These are phyloP conservation scores for Epinephelus coioides DNA, from an alignment of 2,797 vertebrate genomes.

Conservation along the genomic window DNA sequence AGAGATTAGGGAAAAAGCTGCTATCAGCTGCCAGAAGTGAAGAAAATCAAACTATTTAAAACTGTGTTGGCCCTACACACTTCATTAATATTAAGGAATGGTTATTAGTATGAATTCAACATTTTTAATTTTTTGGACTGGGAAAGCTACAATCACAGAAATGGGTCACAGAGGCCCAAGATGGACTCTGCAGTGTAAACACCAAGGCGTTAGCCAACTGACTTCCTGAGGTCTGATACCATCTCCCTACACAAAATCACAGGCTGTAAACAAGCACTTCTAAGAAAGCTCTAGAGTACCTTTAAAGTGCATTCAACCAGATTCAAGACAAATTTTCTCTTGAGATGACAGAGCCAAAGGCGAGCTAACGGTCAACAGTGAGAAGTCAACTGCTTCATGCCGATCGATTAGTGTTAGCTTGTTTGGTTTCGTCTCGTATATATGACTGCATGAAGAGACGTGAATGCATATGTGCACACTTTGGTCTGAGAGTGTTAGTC, in stretches of 20 bases:
- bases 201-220: slow-evolving; percentile 83
- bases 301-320: slow-evolving; percentile 75
- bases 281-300: slow-evolving; percentile 65
- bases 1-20: not conserved
- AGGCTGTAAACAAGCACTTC: slow-evolving; percentile 74
- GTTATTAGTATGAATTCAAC: slow-evolving; percentile 30
- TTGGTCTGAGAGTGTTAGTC: too few species aligned
- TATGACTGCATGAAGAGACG: too few species aligned
- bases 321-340: slow-evolving; percentile 60
- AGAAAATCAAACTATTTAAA: not conserved
- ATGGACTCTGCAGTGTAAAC: slow-evolving; percentile 75
- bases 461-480: too few species aligned
- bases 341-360: slow-evolving; percentile 53
- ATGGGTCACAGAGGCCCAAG: slow-evolving; percentile 65
- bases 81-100: slow-evolving; percentile 1
- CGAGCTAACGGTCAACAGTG: slow-evolving; percentile 33
- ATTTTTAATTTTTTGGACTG: slow-evolving; percentile 20
- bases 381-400: slow-evolving; percentile 13
- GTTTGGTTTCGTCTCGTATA: too few species aligned
- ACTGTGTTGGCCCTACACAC: not conserved
- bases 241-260: slow-evolving; percentile 79
- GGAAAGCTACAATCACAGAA: slow-evolving; percentile 56
- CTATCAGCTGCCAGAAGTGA: not conserved
- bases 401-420: not conserved
- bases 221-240: slow-evolving; percentile 83